Percentiles rank a stretch among this genome's conserved stretches.
These are phyloP conservation scores for Linnaemya vulpina DNA, from an alignment of 2,888 invertebrate genomes.

Conservation along the genomic window DNA sequence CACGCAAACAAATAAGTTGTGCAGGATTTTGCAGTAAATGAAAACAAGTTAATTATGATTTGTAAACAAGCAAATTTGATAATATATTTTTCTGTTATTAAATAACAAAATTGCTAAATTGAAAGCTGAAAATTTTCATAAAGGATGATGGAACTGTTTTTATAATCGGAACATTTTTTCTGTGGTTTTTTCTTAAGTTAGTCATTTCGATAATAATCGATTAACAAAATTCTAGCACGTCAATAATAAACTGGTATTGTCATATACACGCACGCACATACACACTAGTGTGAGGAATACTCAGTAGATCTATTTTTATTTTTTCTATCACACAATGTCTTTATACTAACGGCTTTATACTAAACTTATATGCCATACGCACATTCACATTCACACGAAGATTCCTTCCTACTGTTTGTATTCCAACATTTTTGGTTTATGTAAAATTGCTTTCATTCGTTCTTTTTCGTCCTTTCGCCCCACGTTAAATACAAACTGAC, in stretches of 20 bases:
- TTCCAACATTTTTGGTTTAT: neutral
- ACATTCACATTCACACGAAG: conserved; percentile 1
- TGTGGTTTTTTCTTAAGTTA: too few species aligned
- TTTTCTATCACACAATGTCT: neutral
- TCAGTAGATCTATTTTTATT: conserved; percentile 8
- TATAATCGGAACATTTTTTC: too few species aligned
- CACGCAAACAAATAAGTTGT: neutral
- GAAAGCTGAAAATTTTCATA: neutral
- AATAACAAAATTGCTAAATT: neutral
- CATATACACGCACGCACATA: conserved; percentile 16
- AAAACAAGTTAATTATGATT: neutral
- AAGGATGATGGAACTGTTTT: too few species aligned
- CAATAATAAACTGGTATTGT: conserved; percentile 3
- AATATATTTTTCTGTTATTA: neutral
- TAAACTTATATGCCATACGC: neutral
- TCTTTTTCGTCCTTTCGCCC: neutral
- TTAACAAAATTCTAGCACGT: too few species aligned
- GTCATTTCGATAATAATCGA: too few species aligned
- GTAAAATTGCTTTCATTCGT: conserved; percentile 2
- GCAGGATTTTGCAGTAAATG: neutral
- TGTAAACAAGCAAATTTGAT: neutral
- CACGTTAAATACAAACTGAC: conserved; percentile 7
- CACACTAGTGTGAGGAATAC: conserved; percentile 1
- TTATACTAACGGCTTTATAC: conserved; percentile 10
- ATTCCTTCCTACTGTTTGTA: neutral